These are phyloP conservation scores for Lates calcarifer DNA, from an alignment of 2,113 vertebrate species.

Conservation along the genomic window DNA sequence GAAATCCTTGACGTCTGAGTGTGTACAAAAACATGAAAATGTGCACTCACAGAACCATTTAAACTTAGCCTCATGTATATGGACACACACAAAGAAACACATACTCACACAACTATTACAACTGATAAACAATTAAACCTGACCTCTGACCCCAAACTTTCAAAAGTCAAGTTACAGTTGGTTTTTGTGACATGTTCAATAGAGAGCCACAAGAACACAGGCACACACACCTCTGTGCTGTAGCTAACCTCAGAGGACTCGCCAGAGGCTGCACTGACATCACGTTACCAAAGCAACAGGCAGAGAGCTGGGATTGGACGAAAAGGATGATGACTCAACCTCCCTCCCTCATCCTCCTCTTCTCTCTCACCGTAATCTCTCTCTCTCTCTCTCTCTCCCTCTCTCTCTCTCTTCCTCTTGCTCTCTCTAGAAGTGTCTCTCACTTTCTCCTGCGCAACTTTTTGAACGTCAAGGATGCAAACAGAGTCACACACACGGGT, in stretches of 20 bases:
- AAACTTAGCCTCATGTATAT: background rate
- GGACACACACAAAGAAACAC: background rate
- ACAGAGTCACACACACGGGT: slow-evolving; percentile 8
- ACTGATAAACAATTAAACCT: background rate
- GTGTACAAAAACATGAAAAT: background rate
- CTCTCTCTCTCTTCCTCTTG: slow-evolving; percentile 59
- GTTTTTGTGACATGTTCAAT: slow-evolving; percentile 24
- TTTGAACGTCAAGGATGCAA: slow-evolving; percentile 44
- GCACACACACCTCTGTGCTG: slow-evolving; percentile 53
- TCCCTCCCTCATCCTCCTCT: slow-evolving; percentile 54
- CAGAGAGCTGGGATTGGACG: slow-evolving; percentile 69
- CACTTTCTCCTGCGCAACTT: slow-evolving; percentile 66
- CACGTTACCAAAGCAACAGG: slow-evolving; percentile 82
- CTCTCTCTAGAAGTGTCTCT: slow-evolving; percentile 47
- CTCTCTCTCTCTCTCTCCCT: slow-evolving; percentile 49
- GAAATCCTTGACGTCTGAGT: slow-evolving; percentile 38
- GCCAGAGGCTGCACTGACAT: slow-evolving; percentile 74
- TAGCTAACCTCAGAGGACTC: slow-evolving; percentile 66
- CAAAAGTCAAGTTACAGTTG: background rate
- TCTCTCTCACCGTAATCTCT: slow-evolving; percentile 37
- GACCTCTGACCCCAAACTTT: slow-evolving; percentile 18
- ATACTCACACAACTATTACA: background rate
- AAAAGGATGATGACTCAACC: slow-evolving; percentile 75
- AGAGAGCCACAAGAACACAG: slow-evolving; percentile 11
- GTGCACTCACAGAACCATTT: background rate